phyloP scores from a whole-genome alignment of 2,888 invertebrate genomes.

The Acleris laterana region DNA sequence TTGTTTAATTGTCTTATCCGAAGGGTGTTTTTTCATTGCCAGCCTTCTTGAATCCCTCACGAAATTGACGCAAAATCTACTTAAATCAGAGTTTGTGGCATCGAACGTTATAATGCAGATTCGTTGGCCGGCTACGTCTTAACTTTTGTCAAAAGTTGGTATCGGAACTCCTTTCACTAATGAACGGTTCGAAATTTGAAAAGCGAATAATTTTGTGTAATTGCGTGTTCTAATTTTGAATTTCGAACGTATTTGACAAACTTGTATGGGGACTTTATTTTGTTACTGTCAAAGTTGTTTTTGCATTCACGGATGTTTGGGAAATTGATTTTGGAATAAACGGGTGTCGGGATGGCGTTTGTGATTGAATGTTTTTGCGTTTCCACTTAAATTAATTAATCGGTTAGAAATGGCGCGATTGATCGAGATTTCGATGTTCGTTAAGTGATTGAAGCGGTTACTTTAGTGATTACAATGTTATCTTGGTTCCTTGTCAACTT shows the following conservation, averaged over 20 bases:
- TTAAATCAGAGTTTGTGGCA: no score
- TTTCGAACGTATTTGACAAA: conserved; percentile 8
- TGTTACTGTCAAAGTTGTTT: not conserved
- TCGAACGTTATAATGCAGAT: conserved; percentile 60
- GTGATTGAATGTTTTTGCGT: conserved; percentile 13
- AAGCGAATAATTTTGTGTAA: conserved; percentile 72
- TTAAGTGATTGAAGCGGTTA: not conserved
- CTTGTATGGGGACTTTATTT: conserved; percentile 13
- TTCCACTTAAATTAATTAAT: conserved; percentile 29
- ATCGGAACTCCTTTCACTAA: conserved; percentile 64
- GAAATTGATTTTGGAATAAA: not conserved
- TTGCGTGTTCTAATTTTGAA: conserved; percentile 61
- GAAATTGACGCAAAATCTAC: no score
- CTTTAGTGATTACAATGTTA: conserved; percentile 6
- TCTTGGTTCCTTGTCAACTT: not conserved
- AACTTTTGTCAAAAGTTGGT: conserved; percentile 74
- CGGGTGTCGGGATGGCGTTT: not conserved
- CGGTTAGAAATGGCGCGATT: conserved; percentile 20
- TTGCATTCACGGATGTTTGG: not conserved
- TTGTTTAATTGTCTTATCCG: conserved; percentile 79
- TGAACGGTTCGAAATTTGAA: conserved; percentile 73
- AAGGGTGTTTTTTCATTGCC: conserved; percentile 33
- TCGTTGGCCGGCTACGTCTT: conserved; percentile 73
- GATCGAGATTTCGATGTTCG: conserved; percentile 12
- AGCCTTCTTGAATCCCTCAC: no score